These are phyloP conservation scores for Ornithoptera priamus DNA, from an alignment of 2,888 invertebrate genomes.

Conservation along the genomic window DNA sequence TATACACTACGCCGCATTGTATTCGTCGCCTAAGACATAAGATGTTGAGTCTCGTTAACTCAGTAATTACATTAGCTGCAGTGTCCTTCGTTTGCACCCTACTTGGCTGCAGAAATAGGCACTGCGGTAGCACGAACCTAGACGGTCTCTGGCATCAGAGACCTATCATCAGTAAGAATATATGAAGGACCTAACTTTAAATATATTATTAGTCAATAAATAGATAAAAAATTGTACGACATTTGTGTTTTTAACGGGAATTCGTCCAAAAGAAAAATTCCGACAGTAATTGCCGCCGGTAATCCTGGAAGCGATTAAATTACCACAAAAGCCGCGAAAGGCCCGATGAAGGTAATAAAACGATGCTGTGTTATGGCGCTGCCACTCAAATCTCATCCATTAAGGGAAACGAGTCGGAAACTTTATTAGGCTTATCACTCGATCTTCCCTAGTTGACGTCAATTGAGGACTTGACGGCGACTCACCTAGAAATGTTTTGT, in stretches of 20 bases:
- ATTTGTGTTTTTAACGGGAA: neutral
- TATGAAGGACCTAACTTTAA: too few relatives aligned
- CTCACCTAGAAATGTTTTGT: neutral
- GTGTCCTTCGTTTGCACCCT: too few relatives aligned
- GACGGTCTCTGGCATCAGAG: too few relatives aligned
- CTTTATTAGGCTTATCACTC: slow-evolving; percentile 43
- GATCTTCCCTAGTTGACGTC: slow-evolving; percentile 36
- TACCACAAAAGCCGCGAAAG: slow-evolving; percentile 60
- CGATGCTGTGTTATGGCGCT: slow-evolving; percentile 49
- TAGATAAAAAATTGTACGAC: too few relatives aligned
- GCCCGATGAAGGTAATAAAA: slow-evolving; percentile 57
- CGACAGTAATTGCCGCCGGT: slow-evolving; percentile 10
- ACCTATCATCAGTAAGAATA: too few relatives aligned
- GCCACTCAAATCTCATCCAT: slow-evolving; percentile 62
- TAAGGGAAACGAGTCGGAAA: slow-evolving; percentile 42
- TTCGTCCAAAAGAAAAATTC: slow-evolving; percentile 16
- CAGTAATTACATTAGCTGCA: too few relatives aligned
- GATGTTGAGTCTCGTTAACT: too few relatives aligned
- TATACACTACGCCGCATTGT: too few relatives aligned
- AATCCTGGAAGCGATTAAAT: slow-evolving; percentile 63
- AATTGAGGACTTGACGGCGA: slow-evolving; percentile 34
- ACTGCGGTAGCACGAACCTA: too few relatives aligned
- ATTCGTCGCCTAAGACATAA: too few relatives aligned
- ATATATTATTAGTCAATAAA: too few relatives aligned
- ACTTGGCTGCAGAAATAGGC: too few relatives aligned